phyloP scores from a whole-genome alignment of 2,113 vertebrate species.

The Hippocampus zosterae region DNA sequence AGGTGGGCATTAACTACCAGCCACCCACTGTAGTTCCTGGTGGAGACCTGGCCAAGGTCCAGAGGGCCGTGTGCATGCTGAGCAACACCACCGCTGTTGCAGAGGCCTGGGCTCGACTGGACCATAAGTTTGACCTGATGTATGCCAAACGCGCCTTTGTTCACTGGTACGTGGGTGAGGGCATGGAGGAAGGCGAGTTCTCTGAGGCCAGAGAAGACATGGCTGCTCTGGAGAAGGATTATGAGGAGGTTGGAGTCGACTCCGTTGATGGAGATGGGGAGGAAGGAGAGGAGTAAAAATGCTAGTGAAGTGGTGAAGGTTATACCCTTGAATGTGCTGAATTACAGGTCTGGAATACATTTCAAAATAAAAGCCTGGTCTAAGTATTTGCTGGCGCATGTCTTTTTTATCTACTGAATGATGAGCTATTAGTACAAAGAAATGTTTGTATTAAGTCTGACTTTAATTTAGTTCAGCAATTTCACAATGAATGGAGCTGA shows the following conservation, averaged over 20 bases:
- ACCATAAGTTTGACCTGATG: slow-evolving; percentile 81
- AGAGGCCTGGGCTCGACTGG: slow-evolving; percentile 80
- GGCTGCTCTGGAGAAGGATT: slow-evolving; percentile 60
- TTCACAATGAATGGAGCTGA: neutral
- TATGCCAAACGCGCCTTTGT: slow-evolving; percentile 80
- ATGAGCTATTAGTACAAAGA: neutral
- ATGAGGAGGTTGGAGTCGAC: slow-evolving; percentile 81
- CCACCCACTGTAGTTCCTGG: slow-evolving; percentile 55
- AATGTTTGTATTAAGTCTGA: neutral
- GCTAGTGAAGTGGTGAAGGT: neutral
- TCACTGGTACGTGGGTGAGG: slow-evolving; percentile 81
- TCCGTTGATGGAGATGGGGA: slow-evolving; percentile 85
- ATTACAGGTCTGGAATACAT: neutral
- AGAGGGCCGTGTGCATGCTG: slow-evolving; percentile 79
- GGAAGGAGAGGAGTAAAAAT: slow-evolving; percentile 73
- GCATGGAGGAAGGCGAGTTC: slow-evolving; percentile 77
- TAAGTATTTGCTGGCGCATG: slow-evolving; percentile 8
- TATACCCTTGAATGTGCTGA: neutral
- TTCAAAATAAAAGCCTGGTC: neutral
- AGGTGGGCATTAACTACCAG: slow-evolving; percentile 62
- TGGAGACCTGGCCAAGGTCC: slow-evolving; percentile 74
- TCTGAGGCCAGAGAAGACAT: slow-evolving; percentile 58
- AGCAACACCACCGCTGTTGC: slow-evolving; percentile 79
- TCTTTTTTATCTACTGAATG: neutral
- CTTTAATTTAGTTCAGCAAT: neutral